Base-by-base conservation (phyloP, 2,797 vertebrate species). In the Darevskia nairensis region DNA sequence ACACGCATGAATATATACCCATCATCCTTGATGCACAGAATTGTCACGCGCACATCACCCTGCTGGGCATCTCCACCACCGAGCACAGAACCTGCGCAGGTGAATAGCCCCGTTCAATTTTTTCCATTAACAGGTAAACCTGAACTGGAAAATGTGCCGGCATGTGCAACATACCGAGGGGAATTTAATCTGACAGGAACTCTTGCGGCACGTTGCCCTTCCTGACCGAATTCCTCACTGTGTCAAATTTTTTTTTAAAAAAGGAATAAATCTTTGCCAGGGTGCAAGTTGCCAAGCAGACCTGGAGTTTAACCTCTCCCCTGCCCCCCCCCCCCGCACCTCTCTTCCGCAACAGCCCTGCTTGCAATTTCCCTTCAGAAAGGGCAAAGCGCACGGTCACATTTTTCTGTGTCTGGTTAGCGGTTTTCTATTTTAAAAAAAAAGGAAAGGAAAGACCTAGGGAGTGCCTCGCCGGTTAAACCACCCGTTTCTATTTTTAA, bases 401-500 rank as follows among this genome's bases (percentile, higher is more conserved):
- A 8, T 10, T 27, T 35, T 21, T 61, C 74, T 72, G 39, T 2
- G 15, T n/a, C 85, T 23, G 46, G 46, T 64, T 50, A 39, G 64
- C 19, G 35, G 75, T 25, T 83, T 79, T 78, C 64, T 23, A 50
- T 35, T 35, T 35, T 35, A 35, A 35, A 35, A 35, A 35, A 35
- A 35, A 35, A 35, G 35, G 35, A 35, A 35, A 35, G 35, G 35
- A 2, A 80, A 93, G 0, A 3, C 19, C 6, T 1, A 29, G 72
- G 85, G 55, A 64, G 85, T 82, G 89, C 55, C 46, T 46, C 0
- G 35, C 55, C 61, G 2, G 68, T 59, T 76, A 64, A 85, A 89
- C 50, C 77, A 66, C 76, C 61, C 13, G 9, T 61, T 80, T 81
- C 59, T 76, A 68, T 85, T 76, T 88, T 80, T 84, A 74, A 84